Evolutionary conservation across 1,140 invertebrate genomes (phyloP).

Genomic region (Heliconius melpomene): DNA sequence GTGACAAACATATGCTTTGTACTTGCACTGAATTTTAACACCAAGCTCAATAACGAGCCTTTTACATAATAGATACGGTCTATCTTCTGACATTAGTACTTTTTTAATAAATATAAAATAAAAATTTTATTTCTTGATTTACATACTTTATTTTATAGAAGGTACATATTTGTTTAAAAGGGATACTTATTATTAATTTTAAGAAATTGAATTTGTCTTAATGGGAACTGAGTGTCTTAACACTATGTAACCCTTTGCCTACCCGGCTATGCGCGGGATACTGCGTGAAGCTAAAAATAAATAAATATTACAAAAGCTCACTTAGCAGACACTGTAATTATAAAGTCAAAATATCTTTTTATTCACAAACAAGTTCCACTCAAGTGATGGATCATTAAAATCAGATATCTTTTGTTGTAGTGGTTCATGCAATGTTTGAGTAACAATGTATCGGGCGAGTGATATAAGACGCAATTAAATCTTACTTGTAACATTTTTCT

Average conservation of each 20-base stretch:
- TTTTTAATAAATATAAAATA: too few relatives aligned
- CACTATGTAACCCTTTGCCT: too few relatives aligned
- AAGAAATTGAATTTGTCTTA: too few relatives aligned
- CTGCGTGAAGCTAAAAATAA: background rate
- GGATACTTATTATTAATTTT: too few relatives aligned
- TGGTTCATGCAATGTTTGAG: conserved; percentile 23
- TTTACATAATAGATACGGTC: background rate
- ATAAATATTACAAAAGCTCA: background rate
- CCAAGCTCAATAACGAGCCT: background rate
- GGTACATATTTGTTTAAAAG: too few relatives aligned
- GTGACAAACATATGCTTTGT: background rate
- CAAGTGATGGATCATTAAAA: conserved; percentile 16
- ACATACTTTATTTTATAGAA: too few relatives aligned
- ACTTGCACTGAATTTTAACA: background rate
- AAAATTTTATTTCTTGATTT: too few relatives aligned
- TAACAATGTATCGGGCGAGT: conserved; percentile 27
- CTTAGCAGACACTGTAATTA: background rate
- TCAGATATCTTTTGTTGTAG: conserved; percentile 17
- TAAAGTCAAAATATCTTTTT: background rate
- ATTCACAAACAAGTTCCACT: background rate
- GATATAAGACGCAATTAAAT: conserved; percentile 21
- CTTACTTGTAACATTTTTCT: conserved; percentile 21
- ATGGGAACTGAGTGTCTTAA: too few relatives aligned
- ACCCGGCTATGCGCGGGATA: too few relatives aligned
- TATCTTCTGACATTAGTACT: background rate